Percentiles rank a stretch among this genome's conserved stretches.
These are phyloP conservation scores for Leucosticte australis DNA, from an alignment of 2,113 vertebrate genomes.

Conservation along the genomic window DNA sequence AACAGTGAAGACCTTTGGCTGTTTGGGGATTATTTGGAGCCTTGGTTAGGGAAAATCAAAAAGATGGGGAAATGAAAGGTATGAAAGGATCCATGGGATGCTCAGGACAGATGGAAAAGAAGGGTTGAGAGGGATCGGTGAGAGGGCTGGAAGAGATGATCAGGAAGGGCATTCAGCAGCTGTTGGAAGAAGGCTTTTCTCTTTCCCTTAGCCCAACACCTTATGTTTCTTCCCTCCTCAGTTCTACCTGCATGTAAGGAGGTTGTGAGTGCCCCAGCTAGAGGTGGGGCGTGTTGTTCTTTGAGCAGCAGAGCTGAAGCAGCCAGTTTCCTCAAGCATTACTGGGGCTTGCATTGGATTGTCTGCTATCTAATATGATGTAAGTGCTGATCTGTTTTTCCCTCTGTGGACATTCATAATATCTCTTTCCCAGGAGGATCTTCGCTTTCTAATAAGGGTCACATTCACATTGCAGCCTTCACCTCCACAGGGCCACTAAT, in stretches of 20 bases:
- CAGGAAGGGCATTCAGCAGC: neutral
- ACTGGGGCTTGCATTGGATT: neutral
- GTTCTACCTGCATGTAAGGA: neutral
- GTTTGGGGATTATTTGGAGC: neutral
- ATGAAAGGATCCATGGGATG: neutral
- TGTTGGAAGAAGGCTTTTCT: neutral
- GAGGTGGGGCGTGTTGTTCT: neutral
- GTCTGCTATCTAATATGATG: neutral
- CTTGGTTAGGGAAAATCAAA: neutral
- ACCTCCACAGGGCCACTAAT: neutral
- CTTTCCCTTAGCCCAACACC: neutral
- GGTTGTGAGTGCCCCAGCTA: neutral
- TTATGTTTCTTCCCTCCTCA: neutral
- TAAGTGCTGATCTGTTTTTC: neutral
- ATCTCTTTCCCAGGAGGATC: neutral
- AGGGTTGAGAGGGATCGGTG: neutral
- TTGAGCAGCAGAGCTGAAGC: neutral
- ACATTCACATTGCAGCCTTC: neutral
- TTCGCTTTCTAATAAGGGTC: neutral
- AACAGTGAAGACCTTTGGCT: neutral
- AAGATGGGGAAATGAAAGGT: neutral
- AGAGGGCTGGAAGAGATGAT: neutral
- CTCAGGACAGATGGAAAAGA: neutral
- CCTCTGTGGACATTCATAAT: neutral
- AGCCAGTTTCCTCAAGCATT: neutral